Evolutionary conservation across 2,113 vertebrate genomes (phyloP).

Genomic region (Dicentrarchus labrax): DNA sequence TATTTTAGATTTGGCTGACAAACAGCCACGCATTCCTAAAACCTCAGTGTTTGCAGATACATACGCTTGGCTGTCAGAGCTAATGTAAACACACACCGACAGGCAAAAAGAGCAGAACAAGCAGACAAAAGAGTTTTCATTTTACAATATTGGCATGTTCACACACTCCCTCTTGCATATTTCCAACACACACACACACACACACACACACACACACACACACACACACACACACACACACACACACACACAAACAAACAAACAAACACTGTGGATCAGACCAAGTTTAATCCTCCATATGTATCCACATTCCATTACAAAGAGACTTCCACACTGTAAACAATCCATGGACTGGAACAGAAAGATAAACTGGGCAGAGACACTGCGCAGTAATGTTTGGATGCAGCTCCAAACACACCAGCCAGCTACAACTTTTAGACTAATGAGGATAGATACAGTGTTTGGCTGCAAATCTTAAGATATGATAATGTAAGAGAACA

Average conservation of each 20-base stretch:
- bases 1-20: not conserved
- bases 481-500: too few relatives aligned
- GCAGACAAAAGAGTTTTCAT: too few relatives aligned
- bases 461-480: not conserved
- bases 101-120: too few relatives aligned
- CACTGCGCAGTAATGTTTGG: not conserved
- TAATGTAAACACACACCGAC: too few relatives aligned
- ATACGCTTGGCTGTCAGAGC: too few relatives aligned
- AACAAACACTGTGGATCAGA: constrained; percentile 2
- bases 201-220: too few relatives aligned
- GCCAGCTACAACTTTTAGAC: not conserved
- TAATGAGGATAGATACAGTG: not conserved
- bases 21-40: not conserved
- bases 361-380: not conserved
- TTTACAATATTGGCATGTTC: too few relatives aligned
- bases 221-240: too few relatives aligned
- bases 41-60: not conserved
- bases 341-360: not conserved
- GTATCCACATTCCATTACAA: not conserved
- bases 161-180: too few relatives aligned
- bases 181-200: too few relatives aligned
- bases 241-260: too few relatives aligned
- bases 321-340: not conserved
- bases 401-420: not conserved
- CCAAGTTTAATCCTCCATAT: not conserved